Conservation (phyloP, 2,797 vertebrate species). For the Steatocranus sp. region DNA sequence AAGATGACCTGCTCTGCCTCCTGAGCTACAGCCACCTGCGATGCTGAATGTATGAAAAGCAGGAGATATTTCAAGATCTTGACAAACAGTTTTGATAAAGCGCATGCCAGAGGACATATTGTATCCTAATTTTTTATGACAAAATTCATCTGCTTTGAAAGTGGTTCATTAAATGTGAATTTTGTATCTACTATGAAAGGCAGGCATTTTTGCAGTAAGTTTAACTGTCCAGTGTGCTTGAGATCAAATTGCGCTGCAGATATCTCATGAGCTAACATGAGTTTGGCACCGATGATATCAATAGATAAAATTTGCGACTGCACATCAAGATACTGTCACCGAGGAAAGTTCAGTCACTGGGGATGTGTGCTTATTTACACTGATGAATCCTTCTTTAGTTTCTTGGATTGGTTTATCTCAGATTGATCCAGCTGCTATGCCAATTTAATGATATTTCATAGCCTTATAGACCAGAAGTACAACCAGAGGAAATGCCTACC, state of each 20-base stretch:
- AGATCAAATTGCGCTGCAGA: accelerated
- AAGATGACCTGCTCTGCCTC: accelerated
- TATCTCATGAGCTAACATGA: neutral
- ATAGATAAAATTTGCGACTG: neutral
- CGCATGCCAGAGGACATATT: neutral
- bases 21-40: neutral
- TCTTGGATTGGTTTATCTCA: neutral
- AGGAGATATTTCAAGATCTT: neutral
- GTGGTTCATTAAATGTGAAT: neutral
- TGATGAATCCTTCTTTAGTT: neutral
- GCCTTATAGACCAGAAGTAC: neutral
- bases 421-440: neutral
- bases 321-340: neutral
- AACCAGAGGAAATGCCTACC: neutral
- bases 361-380: neutral
- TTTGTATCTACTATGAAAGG: neutral
- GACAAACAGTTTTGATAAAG: neutral
- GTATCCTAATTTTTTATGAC: neutral
- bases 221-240: neutral
- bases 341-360: neutral
- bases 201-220: neutral
- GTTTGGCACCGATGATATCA: neutral
- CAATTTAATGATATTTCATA: neutral
- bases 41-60: neutral
- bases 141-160: neutral